Evolutionary conservation across 2,113 vertebrate genomes (phyloP), one percentile per base, ranked within the genome.

Genomic region (Edolisoma coerulescens): DNA sequence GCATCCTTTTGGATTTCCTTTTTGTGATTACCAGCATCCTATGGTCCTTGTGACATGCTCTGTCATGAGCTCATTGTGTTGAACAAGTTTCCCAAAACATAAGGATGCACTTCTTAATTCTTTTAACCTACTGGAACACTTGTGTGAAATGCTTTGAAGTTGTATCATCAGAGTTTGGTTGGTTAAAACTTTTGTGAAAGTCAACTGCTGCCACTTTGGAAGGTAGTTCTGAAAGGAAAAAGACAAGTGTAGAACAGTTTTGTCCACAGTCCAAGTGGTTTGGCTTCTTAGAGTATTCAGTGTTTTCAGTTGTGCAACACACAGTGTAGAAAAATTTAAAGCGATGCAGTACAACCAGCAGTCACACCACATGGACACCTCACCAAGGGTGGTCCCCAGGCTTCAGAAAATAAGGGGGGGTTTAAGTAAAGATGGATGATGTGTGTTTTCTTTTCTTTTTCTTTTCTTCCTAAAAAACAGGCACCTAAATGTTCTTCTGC

Each of bases 401-500:
- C 50, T 84, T 75, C 69, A 69, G 60, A 68, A 94, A 75, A 49
- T 47, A 42, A 68, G 21, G 13, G 8, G 17, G 2, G 3, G 10
- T n/a, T 22, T 49, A 85, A 71, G 10, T 14, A 14, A 33, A 87
- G 37, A 16, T 59, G 4, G 37, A 14, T 63, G 6, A 28, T 53
- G 14, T 20, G 24, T 6, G 6, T 11, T 74, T 56, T 33, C 10
- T 21, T 33, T 30, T n/a, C 12, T 26, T 24, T 45, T 24, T n/a
- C n/a, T n/a, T 32, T 13, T 3, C 9, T 49, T 10, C 19, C 11
- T 68, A 11, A 30, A 19, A 60, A 47, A 52, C 4, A 0, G n/a
- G 26, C 8, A 30, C 24, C 37, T 41, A 35, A 26, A 9, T 84
- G 78, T 87, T 77, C 26, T 92, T 88, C 33, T 45, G n/a, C 32